Percentiles rank a stretch among this genome's conserved stretches.
These are phyloP conservation scores for Harmothoe impar DNA, from an alignment of 2,888 invertebrate species.

Conservation along the genomic window DNA sequence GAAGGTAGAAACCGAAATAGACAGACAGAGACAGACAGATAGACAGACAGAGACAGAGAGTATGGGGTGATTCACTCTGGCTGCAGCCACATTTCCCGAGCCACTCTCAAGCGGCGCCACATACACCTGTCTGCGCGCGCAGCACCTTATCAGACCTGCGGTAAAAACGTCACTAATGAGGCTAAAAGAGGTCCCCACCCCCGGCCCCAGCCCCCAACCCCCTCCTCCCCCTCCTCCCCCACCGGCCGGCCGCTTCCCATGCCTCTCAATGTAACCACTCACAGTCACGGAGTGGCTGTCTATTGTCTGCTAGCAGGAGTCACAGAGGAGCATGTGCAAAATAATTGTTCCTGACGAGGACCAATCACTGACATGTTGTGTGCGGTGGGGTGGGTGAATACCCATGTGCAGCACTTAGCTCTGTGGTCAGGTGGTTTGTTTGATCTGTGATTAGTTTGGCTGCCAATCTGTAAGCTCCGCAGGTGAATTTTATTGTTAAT, in stretches of 20 bases:
- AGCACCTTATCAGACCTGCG: slow-evolving; percentile 2
- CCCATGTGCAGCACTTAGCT: too few species aligned
- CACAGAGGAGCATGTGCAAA: not conserved
- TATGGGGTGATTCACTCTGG: too few species aligned
- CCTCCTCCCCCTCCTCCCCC: not conserved
- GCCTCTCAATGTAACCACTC: not conserved
- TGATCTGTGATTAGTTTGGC: too few species aligned
- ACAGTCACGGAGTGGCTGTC: not conserved
- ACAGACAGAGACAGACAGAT: too few species aligned
- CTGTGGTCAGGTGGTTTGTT: too few species aligned
- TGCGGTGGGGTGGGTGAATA: too few species aligned
- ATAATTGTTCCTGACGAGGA: too few species aligned
- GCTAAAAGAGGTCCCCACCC: slow-evolving; percentile 58
- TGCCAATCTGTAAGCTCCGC: too few species aligned
- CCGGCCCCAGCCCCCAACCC: not conserved
- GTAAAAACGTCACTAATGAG: slow-evolving; percentile 46
- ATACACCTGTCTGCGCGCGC: slow-evolving; percentile 54
- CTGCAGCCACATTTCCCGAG: not conserved
- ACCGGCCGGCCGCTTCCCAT: not conserved
- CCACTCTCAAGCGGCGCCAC: not conserved
- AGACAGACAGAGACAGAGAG: too few species aligned
- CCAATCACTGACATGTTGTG: too few species aligned
- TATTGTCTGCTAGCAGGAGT: not conserved
- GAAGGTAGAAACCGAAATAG: too few species aligned
- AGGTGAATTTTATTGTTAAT: too few species aligned